A percentile compares a stretch with the other conserved stretches of the same genome.
These are phyloP conservation scores for Hypselothyrea guttata DNA, from an alignment of 2,888 invertebrate species.

Conservation along the genomic window DNA sequence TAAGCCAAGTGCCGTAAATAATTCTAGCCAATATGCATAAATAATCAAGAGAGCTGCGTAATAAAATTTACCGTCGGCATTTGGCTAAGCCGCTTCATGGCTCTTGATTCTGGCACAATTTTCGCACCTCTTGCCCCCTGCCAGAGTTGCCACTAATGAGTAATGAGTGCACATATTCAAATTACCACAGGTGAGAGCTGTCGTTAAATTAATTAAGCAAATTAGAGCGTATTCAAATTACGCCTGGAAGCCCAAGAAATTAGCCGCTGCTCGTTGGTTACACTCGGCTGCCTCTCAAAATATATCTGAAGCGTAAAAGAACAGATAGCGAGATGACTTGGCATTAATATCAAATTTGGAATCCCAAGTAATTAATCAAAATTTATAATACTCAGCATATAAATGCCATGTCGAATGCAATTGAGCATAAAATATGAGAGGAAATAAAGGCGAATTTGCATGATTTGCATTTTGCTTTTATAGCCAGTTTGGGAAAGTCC, in stretches of 20 bases:
- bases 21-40: neutral
- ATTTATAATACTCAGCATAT: slow-evolving; percentile 48
- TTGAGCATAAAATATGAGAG: slow-evolving; percentile 60
- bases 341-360: slow-evolving; percentile 3
- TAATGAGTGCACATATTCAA: slow-evolving; percentile 29
- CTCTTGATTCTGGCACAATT: slow-evolving; percentile 5
- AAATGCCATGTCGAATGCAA: slow-evolving; percentile 60
- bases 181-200: slow-evolving; percentile 27
- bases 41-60: neutral
- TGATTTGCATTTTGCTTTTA: slow-evolving; percentile 65
- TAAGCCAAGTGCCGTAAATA: no score
- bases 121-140: no score
- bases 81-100: slow-evolving; percentile 21
- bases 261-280: slow-evolving; percentile 6
- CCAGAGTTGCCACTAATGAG: slow-evolving; percentile 14
- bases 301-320: slow-evolving; percentile 2
- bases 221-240: slow-evolving; percentile 52
- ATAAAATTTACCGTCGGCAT: slow-evolving; percentile 22
- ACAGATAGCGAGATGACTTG: slow-evolving; percentile 29
- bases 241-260: slow-evolving; percentile 13
- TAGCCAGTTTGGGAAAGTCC: slow-evolving; percentile 13
- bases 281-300: slow-evolving; percentile 30
- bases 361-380: slow-evolving; percentile 56
- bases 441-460: slow-evolving; percentile 19
- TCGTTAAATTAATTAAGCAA: slow-evolving; percentile 43